Evolutionary conservation across 2,888 invertebrate genomes (phyloP).

Genomic region (Polyommatus icarus): DNA sequence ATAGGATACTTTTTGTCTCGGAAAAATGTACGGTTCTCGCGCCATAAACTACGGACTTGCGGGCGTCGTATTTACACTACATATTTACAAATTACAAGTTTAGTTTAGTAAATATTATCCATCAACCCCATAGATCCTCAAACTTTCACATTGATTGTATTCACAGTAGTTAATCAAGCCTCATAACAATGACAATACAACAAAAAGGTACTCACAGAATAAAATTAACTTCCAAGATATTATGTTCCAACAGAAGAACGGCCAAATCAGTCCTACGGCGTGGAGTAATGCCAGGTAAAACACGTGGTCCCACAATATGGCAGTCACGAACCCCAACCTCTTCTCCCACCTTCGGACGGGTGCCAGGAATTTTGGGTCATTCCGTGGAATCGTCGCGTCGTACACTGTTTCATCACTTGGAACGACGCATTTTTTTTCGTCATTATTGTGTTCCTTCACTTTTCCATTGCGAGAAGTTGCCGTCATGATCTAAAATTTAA

Average conservation of each 20-base stretch:
- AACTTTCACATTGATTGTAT: no score
- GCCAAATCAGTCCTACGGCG: conserved; percentile 61
- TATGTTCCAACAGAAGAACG: background rate
- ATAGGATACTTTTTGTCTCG: no score
- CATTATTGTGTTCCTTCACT: background rate
- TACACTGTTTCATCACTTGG: conserved; percentile 42
- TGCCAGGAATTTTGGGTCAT: conserved; percentile 52
- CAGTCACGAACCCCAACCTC: conserved; percentile 75
- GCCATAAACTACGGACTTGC: no score
- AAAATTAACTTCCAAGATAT: conserved; percentile 60
- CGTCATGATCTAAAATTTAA: conserved; percentile 20
- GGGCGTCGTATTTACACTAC: no score
- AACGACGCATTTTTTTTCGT: background rate
- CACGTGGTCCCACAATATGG: conserved; percentile 83
- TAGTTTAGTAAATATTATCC: no score
- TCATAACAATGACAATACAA: background rate
- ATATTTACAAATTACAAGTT: no score
- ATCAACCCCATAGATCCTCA: no score
- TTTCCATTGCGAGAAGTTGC: background rate
- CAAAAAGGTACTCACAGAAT: conserved; percentile 78
- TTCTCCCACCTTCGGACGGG: conserved; percentile 61
- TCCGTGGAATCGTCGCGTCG: conserved; percentile 50
- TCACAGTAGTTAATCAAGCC: no score
- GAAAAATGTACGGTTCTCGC: no score
- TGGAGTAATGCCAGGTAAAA: conserved; percentile 78